Percentiles rank a stretch among this genome's conserved stretches.
Conservation (phyloP, 2,888 invertebrate species). For the Archaeoteleia sp. region DNA sequence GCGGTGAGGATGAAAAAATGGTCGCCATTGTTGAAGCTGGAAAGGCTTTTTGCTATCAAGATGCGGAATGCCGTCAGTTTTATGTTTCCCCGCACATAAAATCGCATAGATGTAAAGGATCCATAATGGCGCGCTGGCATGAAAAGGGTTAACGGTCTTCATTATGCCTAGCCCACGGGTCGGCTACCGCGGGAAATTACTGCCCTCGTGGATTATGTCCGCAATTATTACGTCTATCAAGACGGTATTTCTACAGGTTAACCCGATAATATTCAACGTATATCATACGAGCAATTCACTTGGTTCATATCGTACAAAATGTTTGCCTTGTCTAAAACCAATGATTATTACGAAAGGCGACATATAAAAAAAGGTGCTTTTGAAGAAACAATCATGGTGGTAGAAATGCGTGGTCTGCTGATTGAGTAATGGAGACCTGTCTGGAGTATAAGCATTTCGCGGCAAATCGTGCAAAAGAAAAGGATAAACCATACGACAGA, state of each 20-base stretch:
- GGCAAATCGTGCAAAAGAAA: slow-evolving; percentile 9
- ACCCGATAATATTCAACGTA: slow-evolving; percentile 12
- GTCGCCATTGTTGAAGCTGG: slow-evolving; percentile 3
- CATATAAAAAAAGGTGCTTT: neutral
- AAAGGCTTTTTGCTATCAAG: slow-evolving; percentile 23
- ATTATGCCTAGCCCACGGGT: slow-evolving; percentile 55
- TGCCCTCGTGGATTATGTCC: slow-evolving; percentile 52
- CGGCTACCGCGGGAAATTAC: slow-evolving; percentile 57
- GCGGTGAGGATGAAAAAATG: slow-evolving; percentile 11
- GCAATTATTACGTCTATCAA: slow-evolving; percentile 59
- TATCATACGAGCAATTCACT: slow-evolving; percentile 1
- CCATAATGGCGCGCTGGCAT: slow-evolving; percentile 58
- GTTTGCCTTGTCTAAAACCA: slow-evolving; percentile 1
- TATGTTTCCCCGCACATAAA: slow-evolving; percentile 18
- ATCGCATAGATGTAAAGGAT: slow-evolving; percentile 29
- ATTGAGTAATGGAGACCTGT: slow-evolving; percentile 58
- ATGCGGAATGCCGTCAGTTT: slow-evolving; percentile 8
- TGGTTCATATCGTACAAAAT: neutral
- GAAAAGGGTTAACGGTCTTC: slow-evolving; percentile 63
- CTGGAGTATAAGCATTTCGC: slow-evolving; percentile 1
- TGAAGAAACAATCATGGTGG: neutral
- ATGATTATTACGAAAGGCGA: no score
- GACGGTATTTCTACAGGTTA: slow-evolving; percentile 13
- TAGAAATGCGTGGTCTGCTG: slow-evolving; percentile 52
- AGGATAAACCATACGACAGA: slow-evolving; percentile 43